Base-by-base conservation (phyloP, 1,140 invertebrate genomes). In the Callitettix versicolor region DNA sequence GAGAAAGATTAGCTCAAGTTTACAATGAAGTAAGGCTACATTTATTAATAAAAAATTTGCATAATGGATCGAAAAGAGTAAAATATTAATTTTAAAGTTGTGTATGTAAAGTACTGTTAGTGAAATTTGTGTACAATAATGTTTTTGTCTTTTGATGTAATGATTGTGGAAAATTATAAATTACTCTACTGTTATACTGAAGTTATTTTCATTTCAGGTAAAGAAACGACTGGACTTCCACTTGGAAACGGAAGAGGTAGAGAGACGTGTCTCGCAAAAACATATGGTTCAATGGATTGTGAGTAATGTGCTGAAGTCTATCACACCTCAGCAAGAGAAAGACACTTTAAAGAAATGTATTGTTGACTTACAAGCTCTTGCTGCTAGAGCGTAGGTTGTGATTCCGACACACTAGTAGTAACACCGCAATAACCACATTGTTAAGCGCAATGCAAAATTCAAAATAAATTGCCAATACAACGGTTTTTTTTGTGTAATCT, bases 201-300 rank as follows among this genome's bases (percentile, higher is more conserved):
- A n/a, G n/a, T n/a, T 30, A 54, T 50, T 52, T 56, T 60, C 49
- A 46, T 53, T 68, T 66, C 42, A 82, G 78, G 85, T 91, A 0
- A 92, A 91, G 69, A 82, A 80, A 53, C 81, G 89, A 52, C 74
- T 95, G 62, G 91, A 98, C 68, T 98, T 92, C 70, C 91, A 97
- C 72, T 73, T 95, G 2, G 88, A 95, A 67, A 79, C 85, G 58
- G 74, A 85, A 59, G 82, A 76, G 52, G 73, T 92, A 44, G 83
- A 91, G 63, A 80, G 85, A 18, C 81, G 85, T 61, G 79, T 96
- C 61, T 77, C 86, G 60, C 93, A 96, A 69, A 89, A 87, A 69
- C 86, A 96, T 69, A 89, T 97, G 87, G 89, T 91, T 0, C 80
- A 91, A 65, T 98, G 91, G 90, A 87, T 98, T 57, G 82, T 95